Evolutionary conservation across 2,113 vertebrate species (phyloP).

Genomic region (Sitta europaea): DNA sequence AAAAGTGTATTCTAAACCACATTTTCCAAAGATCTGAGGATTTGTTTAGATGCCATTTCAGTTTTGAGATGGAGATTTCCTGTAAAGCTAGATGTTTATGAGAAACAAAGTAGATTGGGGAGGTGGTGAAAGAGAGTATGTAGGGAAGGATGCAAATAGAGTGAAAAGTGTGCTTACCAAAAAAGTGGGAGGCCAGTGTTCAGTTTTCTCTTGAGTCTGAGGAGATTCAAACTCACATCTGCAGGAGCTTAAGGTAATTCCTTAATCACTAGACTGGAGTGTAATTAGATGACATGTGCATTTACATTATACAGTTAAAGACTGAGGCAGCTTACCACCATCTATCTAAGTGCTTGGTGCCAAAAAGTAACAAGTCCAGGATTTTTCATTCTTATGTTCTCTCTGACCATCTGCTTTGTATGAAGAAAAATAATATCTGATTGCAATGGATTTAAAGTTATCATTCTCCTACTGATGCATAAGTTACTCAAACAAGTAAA

Average conservation of each 20-base stretch:
- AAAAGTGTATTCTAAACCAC: not conserved
- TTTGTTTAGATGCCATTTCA: not conserved
- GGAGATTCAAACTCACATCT: not conserved
- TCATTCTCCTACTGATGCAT: not conserved
- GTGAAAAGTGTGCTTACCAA: not conserved
- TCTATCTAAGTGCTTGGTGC: not conserved
- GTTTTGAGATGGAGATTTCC: not conserved
- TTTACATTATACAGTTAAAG: not conserved
- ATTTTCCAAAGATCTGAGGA: not conserved
- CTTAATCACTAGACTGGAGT: not conserved
- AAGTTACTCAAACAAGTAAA: not conserved
- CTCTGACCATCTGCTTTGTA: not conserved
- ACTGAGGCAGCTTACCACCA: not conserved
- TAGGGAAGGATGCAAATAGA: not conserved
- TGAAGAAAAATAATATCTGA: not conserved
- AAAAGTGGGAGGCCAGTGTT: not conserved
- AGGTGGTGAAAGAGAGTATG: not conserved
- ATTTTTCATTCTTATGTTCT: not conserved
- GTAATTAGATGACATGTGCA: not conserved
- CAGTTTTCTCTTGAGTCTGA: not conserved
- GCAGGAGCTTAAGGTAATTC: conserved; percentile 8
- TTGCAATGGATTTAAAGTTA: not conserved
- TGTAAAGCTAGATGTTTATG: not conserved
- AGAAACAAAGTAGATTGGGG: not conserved
- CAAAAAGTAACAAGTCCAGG: not conserved